Evolutionary conservation across 2,888 invertebrate species (phyloP).

Genomic region (Caenorhabditis sp.): DNA sequence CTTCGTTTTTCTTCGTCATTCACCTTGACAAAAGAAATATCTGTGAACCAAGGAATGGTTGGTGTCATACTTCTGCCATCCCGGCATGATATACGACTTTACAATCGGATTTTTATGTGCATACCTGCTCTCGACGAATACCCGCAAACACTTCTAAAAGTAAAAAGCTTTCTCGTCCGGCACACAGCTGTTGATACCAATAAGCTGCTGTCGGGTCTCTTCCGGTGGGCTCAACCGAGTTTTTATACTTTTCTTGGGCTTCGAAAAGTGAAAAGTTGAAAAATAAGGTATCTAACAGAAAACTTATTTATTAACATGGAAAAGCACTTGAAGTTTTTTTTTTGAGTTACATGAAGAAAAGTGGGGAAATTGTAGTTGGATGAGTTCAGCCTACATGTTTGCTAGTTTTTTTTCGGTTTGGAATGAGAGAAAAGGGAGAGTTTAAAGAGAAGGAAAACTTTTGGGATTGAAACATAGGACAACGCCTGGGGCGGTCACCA

Average conservation of each 20-base stretch:
- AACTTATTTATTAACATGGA: background rate
- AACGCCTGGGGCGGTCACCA: background rate
- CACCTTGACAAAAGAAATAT: background rate
- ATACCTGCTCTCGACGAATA: slow-evolving; percentile 37
- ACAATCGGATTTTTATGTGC: slow-evolving; percentile 48
- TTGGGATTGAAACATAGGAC: background rate
- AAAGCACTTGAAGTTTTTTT: background rate
- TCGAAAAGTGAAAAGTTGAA: background rate
- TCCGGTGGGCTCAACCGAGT: background rate
- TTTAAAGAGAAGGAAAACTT: background rate
- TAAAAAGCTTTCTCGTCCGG: slow-evolving; percentile 14
- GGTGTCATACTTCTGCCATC: slow-evolving; percentile 28
- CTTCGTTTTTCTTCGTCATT: background rate
- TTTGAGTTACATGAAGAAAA: background rate
- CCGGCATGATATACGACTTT: slow-evolving; percentile 60
- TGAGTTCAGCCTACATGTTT: background rate
- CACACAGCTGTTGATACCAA: slow-evolving; percentile 41
- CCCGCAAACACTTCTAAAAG: slow-evolving; percentile 50
- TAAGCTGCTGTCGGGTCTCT: slow-evolving; percentile 9
- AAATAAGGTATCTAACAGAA: background rate
- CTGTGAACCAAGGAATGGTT: background rate
- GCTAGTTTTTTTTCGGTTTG: too few species aligned
- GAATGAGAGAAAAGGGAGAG: background rate
- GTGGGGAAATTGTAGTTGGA: too few species aligned
- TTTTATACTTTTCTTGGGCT: slow-evolving; percentile 4